Conservation (phyloP, 2,797 vertebrate species). For the Mormyrus hasselquistii region DNA sequence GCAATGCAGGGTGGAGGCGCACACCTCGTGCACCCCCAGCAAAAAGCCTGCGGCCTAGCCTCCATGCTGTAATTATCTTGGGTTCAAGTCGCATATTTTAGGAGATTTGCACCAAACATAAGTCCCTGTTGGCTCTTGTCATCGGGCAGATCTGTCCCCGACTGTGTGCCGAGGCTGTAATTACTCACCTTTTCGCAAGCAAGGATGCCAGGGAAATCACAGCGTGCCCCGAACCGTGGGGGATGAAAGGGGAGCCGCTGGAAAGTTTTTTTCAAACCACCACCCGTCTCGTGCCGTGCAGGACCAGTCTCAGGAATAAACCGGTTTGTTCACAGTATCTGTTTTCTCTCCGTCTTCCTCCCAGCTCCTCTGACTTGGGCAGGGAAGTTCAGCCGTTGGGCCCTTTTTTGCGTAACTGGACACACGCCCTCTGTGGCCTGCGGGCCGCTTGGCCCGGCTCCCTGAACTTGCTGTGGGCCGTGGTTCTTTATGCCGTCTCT, state of each 20-base stretch:
- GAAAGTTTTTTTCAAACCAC: neutral
- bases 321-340: neutral
- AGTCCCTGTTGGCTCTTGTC: neutral
- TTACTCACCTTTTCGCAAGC: neutral
- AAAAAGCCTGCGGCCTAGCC: neutral
- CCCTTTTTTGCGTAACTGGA: neutral
- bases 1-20: neutral
- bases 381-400: neutral
- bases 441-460: neutral
- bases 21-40: neutral
- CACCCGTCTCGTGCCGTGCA: neutral
- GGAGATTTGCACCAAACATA: neutral
- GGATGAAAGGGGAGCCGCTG: neutral
- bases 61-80: neutral
- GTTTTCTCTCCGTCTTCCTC: neutral
- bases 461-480: neutral
- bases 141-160: neutral
- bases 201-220: neutral
- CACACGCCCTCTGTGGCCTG: neutral
- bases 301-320: neutral
- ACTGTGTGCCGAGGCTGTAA: neutral
- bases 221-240: neutral
- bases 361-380: neutral
- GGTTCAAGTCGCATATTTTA: conserved; percentile 12
- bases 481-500: conserved; percentile 39